Evolutionary conservation across 2,888 invertebrate genomes (phyloP).

Genomic region (Acleris sparsana): DNA sequence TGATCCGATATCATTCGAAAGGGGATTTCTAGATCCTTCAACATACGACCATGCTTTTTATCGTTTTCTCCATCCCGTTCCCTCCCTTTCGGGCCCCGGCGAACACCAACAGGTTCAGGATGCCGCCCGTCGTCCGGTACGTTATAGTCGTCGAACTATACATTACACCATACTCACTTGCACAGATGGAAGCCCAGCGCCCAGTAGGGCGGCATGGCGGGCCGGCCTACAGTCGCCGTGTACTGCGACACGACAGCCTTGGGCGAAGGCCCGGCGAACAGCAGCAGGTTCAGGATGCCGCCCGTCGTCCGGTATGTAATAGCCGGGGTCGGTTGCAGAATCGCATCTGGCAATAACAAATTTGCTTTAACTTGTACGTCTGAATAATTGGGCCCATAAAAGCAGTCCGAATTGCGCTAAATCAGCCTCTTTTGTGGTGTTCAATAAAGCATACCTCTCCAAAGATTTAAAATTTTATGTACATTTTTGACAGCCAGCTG

Average conservation of each 20-base stretch:
- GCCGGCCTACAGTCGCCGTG: constrained; percentile 87
- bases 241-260: constrained; percentile 87
- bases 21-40: too few relatives aligned
- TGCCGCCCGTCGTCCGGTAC: constrained; percentile 91
- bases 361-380: too few relatives aligned
- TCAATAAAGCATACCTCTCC: too few relatives aligned
- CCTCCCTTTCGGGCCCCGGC: too few relatives aligned
- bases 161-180: constrained; percentile 71
- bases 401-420: too few relatives aligned
- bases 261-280: constrained; percentile 91
- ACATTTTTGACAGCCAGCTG: too few relatives aligned
- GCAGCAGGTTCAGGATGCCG: constrained; percentile 90
- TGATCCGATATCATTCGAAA: too few relatives aligned
- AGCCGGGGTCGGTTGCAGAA: constrained; percentile 90
- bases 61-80: too few relatives aligned
- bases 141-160: constrained; percentile 86
- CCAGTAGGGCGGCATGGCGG: constrained; percentile 95
- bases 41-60: too few relatives aligned
- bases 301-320: constrained; percentile 93
- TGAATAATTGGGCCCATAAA: background rate
- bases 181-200: constrained; percentile 94
- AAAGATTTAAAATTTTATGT: too few relatives aligned
- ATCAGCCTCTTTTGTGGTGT: too few relatives aligned
- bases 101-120: constrained; percentile 91
- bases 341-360: constrained; percentile 84